Evolutionary conservation across 2,797 vertebrate genomes (phyloP), one percentile per base, ranked within the genome.

Genomic region (Jordanella pulchra): DNA sequence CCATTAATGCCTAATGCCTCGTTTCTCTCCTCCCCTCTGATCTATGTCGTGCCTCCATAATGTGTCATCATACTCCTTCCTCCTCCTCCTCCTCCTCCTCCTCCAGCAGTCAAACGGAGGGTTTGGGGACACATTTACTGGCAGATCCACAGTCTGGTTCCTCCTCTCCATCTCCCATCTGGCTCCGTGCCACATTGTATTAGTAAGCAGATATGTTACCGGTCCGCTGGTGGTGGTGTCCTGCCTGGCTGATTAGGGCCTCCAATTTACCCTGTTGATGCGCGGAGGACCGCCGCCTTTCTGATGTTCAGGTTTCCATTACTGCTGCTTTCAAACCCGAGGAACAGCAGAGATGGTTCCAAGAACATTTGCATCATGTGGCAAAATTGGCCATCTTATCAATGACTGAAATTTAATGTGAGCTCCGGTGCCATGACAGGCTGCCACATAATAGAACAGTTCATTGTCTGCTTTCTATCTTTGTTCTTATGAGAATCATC

Each of bases 121-220:
- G 69, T 80, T 75, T 17, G 42, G 75, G 78, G 68, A 84, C 80
- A 73, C 70, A 63, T 85, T 84, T 79, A 72, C 72, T 76, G 84
- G 82, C 77, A 75, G 77, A 80, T 87, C 85, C 82, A 84, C 87
- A 85, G 79, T 81, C 82, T 84, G 67, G 78, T 88, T 84, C 83
- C 63, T 75, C 73, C 77, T 81, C 64, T 58, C 81, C 68, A 7
- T 85, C 77, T 84, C 79, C 86, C 92, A 87, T 86, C 63, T 91
- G 85, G 87, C 88, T 65, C 79, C 66, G 75, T 72, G 86, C 82
- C 86, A 78, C 84, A 82, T 85, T 51, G 74, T 89, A 89, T 93
- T 89, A 93, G 92, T 79, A 91, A 89, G 84, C 76, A 87, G 90
- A 90, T 89, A 87, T 81, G 80, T 84, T 81, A 80, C 88, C 72